phyloP scores from a whole-genome alignment of 2,888 invertebrate species.

The Archips xylosteana region DNA sequence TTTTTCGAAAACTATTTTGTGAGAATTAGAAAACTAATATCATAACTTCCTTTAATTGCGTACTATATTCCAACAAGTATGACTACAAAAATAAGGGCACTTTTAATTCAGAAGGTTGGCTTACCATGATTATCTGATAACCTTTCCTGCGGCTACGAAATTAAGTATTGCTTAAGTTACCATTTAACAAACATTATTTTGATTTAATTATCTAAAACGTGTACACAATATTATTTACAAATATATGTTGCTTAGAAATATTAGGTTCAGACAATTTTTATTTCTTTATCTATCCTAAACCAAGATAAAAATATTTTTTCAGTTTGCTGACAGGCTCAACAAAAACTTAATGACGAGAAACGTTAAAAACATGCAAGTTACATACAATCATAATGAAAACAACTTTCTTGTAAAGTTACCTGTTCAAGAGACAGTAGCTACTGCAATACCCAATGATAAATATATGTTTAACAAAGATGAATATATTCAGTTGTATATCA shows the following conservation, averaged over 20 bases:
- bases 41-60: background rate
- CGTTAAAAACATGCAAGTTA: slow-evolving; percentile 56
- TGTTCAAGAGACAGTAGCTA: slow-evolving; percentile 33
- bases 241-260: background rate
- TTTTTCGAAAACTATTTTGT: slow-evolving; percentile 25
- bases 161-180: background rate
- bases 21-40: slow-evolving; percentile 20
- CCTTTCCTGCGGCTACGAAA: background rate
- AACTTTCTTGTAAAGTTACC: slow-evolving; percentile 53
- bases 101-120: slow-evolving; percentile 56
- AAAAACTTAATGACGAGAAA: slow-evolving; percentile 50
- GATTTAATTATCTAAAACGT: background rate
- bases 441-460: slow-evolving; percentile 31
- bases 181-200: background rate
- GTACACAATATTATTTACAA: background rate
- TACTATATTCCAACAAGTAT: slow-evolving; percentile 33
- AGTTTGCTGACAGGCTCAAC: slow-evolving; percentile 44
- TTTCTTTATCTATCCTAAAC: background rate
- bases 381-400: slow-evolving; percentile 66
- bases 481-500: slow-evolving; percentile 53
- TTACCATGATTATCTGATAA: background rate
- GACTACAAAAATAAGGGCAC: slow-evolving; percentile 49
- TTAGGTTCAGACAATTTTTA: background rate
- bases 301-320: slow-evolving; percentile 5
- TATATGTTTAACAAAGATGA: slow-evolving; percentile 48